Conservation (phyloP, 2,888 invertebrate species). For the Lepidochitona cinerea region DNA sequence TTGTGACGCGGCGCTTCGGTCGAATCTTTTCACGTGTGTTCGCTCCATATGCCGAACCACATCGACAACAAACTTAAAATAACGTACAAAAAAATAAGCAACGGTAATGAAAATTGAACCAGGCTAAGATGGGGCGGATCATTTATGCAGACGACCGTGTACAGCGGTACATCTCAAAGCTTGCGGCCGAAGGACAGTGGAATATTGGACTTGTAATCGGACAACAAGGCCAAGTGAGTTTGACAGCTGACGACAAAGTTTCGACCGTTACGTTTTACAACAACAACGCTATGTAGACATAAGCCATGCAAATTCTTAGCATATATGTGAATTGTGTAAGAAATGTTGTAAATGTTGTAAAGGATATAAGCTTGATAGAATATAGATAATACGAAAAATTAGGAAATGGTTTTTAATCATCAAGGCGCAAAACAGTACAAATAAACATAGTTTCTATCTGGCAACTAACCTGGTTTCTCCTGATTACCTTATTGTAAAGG, state of each 20-base stretch:
- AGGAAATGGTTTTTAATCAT: no score
- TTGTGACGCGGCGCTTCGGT: background rate
- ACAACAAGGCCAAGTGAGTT: background rate
- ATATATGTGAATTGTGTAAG: no score
- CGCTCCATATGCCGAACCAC: background rate
- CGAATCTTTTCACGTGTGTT: background rate
- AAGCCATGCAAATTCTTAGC: no score
- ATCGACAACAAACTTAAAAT: no score
- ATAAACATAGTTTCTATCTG: no score
- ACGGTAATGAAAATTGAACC: background rate
- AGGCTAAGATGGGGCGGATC: background rate
- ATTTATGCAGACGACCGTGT: background rate
- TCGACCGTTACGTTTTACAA: background rate
- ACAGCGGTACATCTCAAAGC: background rate
- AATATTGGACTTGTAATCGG: background rate
- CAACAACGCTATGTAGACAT: conserved; percentile 1
- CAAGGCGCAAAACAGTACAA: no score
- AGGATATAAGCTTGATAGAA: no score
- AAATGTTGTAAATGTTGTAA: no score
- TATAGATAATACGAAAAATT: no score
- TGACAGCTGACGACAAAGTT: background rate
- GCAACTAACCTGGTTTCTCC: no score
- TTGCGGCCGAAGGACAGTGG: background rate
- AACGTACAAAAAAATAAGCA: no score
- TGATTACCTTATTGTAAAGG: no score